Evolutionary conservation across 35 echinoderm and acorn worm species (phyloP).

Genomic region (Heliocidaris tuberculata): DNA sequence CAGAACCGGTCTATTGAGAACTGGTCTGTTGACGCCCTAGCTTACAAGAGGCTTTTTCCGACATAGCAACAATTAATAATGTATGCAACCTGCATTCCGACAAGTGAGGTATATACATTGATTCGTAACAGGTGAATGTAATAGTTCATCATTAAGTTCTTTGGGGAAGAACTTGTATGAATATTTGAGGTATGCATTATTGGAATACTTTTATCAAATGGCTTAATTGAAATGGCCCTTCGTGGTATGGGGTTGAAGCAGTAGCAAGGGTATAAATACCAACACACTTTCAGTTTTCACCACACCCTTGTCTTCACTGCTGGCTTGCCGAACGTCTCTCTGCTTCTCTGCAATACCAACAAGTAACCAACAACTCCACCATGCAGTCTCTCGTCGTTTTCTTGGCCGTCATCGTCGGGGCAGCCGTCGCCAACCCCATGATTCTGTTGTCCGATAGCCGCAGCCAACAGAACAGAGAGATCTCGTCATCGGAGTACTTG

Average conservation of each 20-base stretch:
- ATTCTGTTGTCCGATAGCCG: neutral
- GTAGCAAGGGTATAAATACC: neutral
- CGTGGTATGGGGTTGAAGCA: neutral
- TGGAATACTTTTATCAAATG: no score
- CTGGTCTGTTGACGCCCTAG: no score
- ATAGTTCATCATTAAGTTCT: no score
- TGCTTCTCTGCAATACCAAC: neutral
- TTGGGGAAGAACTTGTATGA: no score
- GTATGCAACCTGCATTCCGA: no score
- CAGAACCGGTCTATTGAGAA: no score
- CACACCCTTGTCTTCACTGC: neutral
- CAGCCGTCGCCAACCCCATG: neutral
- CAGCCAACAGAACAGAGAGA: neutral
- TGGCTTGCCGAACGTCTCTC: neutral
- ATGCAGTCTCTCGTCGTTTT: neutral
- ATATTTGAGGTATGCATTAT: no score
- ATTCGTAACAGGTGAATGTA: no score
- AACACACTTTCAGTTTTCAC: neutral
- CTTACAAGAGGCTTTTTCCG: no score
- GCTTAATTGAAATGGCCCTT: no score
- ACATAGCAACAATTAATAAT: no score
- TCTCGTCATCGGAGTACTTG: neutral
- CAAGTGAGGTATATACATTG: no score
- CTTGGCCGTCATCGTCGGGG: neutral
- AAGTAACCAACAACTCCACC: neutral